Conservation (phyloP, 2,888 invertebrate species). For the Zygaena filipendulae region DNA sequence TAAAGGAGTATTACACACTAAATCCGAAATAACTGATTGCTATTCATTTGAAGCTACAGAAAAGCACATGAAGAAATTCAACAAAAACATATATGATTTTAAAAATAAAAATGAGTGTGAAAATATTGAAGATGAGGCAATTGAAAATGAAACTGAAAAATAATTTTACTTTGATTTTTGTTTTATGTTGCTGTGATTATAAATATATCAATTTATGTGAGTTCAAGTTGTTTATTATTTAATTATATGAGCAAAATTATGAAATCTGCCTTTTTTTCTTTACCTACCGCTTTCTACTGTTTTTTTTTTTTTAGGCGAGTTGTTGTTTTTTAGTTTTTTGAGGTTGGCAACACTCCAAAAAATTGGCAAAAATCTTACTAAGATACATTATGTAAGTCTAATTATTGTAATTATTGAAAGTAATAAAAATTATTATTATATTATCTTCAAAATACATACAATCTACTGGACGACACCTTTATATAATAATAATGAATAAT, state of each 20-base stretch:
- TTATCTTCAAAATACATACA: too few relatives aligned
- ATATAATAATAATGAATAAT: too few relatives aligned
- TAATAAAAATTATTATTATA: too few relatives aligned
- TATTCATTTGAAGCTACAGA: conserved; percentile 15
- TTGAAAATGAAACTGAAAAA: conserved; percentile 14
- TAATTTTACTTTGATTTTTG: conserved; percentile 14
- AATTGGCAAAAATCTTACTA: too few relatives aligned
- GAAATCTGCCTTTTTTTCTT: conserved; percentile 7
- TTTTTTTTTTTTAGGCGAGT: conserved; percentile 1
- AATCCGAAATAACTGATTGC: conserved; percentile 14
- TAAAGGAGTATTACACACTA: conserved; percentile 15
- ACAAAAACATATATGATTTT: conserved; percentile 13
- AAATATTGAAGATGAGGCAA: conserved; percentile 14
- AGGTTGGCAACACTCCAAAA: conserved; percentile 1
- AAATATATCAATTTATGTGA: conserved; percentile 12
- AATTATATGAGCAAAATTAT: conserved; percentile 12
- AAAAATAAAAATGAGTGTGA: conserved; percentile 8
- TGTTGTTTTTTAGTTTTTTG: conserved; percentile 2
- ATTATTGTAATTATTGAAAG: too few relatives aligned
- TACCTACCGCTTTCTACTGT: conserved; percentile 2
- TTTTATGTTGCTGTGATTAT: conserved; percentile 11
- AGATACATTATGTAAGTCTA: too few relatives aligned
- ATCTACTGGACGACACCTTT: too few relatives aligned
- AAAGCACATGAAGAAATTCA: conserved; percentile 15
- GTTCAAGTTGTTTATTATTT: conserved; percentile 12